These are phyloP conservation scores for Romanomermis culicivorax DNA, from an alignment of 2,888 invertebrate genomes.

Conservation along the genomic window DNA sequence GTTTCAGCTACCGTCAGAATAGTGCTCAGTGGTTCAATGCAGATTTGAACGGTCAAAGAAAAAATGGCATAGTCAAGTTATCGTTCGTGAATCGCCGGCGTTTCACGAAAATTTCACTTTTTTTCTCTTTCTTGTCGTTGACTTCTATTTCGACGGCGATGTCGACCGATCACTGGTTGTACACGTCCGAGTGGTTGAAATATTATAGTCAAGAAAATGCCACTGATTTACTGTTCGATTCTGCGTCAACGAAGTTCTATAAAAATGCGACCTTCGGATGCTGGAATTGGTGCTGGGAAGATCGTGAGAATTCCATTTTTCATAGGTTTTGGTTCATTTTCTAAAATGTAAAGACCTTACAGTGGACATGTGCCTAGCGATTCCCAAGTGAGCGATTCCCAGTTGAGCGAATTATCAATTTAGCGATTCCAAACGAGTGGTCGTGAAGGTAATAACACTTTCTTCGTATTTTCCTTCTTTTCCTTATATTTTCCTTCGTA, in stretches of 20 bases:
- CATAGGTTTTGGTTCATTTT: no score
- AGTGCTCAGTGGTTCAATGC: no score
- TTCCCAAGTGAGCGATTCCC: no score
- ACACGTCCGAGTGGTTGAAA: constrained; percentile 25
- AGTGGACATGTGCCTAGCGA: no score
- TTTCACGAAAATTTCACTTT: background rate
- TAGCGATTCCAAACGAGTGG: no score
- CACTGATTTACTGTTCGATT: constrained; percentile 12
- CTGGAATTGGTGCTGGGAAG: constrained; percentile 24
- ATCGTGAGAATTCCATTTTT: constrained; percentile 24
- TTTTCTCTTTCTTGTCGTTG: background rate
- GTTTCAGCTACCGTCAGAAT: no score
- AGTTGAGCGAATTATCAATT: no score
- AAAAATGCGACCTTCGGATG: constrained; percentile 27
- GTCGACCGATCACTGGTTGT: constrained; percentile 24
- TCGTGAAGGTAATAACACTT: no score
- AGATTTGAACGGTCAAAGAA: no score
- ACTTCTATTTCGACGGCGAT: background rate
- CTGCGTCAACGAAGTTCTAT: constrained; percentile 14
- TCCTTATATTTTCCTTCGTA: no score
- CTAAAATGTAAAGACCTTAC: no score
- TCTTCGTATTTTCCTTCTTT: no score
- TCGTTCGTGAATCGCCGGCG: background rate
- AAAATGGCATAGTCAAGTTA: background rate
- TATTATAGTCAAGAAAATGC: constrained; percentile 16